phyloP scores from a whole-genome alignment of 2,888 invertebrate species.

The Cheiracanthium punctorium region DNA sequence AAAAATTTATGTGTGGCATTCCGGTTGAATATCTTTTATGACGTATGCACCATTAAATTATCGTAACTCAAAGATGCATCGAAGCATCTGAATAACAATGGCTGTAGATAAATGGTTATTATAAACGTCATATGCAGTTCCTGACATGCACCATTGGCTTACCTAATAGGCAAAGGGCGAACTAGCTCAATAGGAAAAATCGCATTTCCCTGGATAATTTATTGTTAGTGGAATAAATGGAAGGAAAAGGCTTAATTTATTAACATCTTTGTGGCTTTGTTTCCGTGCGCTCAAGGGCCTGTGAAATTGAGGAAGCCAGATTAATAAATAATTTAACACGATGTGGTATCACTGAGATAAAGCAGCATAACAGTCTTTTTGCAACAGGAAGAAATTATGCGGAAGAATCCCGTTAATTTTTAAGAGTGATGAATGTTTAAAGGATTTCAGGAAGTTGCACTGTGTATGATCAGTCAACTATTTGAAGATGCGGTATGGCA shows the following conservation, averaged over 20 bases:
- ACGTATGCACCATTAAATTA: constrained; percentile 35
- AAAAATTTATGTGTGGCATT: neutral
- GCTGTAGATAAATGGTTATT: constrained; percentile 33
- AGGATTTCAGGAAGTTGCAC: neutral
- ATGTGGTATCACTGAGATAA: neutral
- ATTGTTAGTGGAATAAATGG: neutral
- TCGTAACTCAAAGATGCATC: constrained; percentile 48
- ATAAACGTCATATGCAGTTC: constrained; percentile 13
- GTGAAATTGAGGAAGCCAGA: neutral
- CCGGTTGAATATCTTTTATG: neutral
- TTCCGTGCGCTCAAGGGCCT: neutral
- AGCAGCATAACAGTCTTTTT: neutral
- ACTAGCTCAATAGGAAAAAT: neutral
- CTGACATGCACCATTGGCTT: constrained; percentile 36
- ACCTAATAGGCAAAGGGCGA: constrained; percentile 33
- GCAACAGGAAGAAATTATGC: too few relatives aligned
- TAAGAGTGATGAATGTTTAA: too few relatives aligned
- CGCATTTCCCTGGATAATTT: neutral
- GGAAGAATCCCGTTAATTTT: too few relatives aligned
- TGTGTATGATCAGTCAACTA: too few relatives aligned
- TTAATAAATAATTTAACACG: neutral
- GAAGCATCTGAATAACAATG: constrained; percentile 30
- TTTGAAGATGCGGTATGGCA: too few relatives aligned
- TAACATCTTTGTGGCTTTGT: constrained; percentile 1
- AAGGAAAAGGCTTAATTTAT: neutral